phyloP scores from a whole-genome alignment of 37 sponge, comb jelly and placozoan genomes.

The Ianthella basta region DNA sequence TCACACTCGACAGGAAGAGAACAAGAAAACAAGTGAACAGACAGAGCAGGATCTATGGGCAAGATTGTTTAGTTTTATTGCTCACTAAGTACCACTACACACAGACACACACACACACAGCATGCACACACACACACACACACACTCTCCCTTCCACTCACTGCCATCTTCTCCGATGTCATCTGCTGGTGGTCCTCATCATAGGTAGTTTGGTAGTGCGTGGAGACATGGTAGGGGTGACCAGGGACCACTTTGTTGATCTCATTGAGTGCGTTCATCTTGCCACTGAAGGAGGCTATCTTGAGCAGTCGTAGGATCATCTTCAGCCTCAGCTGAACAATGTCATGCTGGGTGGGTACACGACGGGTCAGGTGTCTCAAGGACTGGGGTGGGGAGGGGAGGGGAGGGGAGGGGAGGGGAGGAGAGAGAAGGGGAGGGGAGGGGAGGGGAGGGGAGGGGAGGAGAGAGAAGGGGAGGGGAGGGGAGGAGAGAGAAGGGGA shows the following conservation, averaged over 20 bases:
- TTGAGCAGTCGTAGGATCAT: conserved; percentile 90
- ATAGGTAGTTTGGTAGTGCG: conserved; percentile 14
- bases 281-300: conserved; percentile 95
- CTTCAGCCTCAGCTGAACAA: conserved; percentile 79
- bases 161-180: conserved; percentile 70
- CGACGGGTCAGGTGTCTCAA: conserved; percentile 65
- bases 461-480: no score
- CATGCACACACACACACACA: neutral
- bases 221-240: conserved; percentile 58
- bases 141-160: conserved; percentile 37
- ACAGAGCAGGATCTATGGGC: neutral
- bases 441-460: no score
- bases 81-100: neutral
- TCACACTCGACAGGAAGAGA: neutral
- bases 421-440: neutral
- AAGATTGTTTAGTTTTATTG: neutral
- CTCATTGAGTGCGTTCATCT: conserved; percentile 99
- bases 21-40: neutral
- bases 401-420: neutral
- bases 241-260: conserved; percentile 81
- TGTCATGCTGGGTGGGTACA: conserved; percentile 56
- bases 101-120: conserved; percentile 7
- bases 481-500: no score
- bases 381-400: conserved; percentile 27
- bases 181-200: conserved; percentile 71